A percentile compares a stretch with the other conserved stretches of the same genome.
These are phyloP conservation scores for Cherax destructor DNA, from an alignment of 1,140 invertebrate species.

Conservation along the genomic window DNA sequence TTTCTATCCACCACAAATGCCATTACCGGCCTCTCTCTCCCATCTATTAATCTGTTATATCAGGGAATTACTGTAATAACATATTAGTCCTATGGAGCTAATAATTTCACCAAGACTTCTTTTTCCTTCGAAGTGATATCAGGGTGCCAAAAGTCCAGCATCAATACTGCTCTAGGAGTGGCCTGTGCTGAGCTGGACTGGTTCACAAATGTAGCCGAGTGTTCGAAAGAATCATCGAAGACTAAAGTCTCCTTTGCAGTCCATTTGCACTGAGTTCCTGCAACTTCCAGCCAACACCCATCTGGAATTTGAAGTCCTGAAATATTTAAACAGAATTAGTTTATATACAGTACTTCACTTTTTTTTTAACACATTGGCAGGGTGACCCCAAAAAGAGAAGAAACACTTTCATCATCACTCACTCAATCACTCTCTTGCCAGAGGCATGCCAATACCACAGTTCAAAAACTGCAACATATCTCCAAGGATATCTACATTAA, in stretches of 20 bases:
- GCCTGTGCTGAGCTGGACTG: constrained; percentile 9
- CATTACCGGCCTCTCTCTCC: no score
- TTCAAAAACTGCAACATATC: no score
- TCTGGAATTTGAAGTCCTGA: constrained; percentile 47
- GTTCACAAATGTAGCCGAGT: constrained; percentile 39
- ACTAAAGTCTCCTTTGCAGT: constrained; percentile 13
- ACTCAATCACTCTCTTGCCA: no score
- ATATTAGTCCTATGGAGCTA: constrained; percentile 19
- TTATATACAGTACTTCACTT: no score
- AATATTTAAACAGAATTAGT: neutral
- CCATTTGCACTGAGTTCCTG: constrained; percentile 48
- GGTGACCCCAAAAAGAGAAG: no score
- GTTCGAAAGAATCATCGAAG: constrained; percentile 64
- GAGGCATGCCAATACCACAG: no score
- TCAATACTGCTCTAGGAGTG: constrained; percentile 33
- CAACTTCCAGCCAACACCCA: constrained; percentile 60
- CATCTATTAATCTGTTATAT: no score
- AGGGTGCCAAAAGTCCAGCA: constrained; percentile 64
- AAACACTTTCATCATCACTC: no score
- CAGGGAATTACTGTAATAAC: no score
- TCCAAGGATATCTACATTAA: no score
- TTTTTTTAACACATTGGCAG: no score
- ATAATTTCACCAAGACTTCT: constrained; percentile 28
- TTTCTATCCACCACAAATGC: no score
- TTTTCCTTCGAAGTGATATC: constrained; percentile 40